Evolutionary conservation across 2,113 vertebrate genomes (phyloP).

Genomic region (Bubo bubo): DNA sequence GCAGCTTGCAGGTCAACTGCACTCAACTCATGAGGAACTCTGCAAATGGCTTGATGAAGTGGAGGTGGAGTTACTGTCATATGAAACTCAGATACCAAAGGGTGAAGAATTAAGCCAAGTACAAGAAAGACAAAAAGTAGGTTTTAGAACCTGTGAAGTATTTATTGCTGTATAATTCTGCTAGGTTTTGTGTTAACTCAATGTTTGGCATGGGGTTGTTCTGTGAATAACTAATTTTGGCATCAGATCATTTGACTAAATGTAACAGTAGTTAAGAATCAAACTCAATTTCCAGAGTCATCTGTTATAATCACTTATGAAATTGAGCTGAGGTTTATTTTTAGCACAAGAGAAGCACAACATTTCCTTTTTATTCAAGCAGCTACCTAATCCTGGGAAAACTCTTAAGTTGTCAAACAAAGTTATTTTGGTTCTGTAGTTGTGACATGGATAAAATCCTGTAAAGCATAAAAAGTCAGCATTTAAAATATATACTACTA

Average conservation of each 20-base stretch:
- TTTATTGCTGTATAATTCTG: neutral
- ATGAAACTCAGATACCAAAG: constrained; percentile 75
- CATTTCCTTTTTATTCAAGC: neutral
- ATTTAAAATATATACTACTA: neutral
- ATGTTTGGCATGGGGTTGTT: neutral
- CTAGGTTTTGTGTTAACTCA: neutral
- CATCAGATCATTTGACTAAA: neutral
- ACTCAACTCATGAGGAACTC: constrained; percentile 81
- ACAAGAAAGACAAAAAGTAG: constrained; percentile 88
- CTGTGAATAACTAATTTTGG: neutral
- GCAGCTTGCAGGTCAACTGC: constrained; percentile 82
- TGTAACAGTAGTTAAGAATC: constrained; percentile 1
- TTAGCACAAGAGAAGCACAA: neutral
- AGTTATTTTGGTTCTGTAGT: neutral
- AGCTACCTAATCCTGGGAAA: constrained; percentile 8
- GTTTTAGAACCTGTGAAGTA: neutral
- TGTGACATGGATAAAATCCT: neutral
- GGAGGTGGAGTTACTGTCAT: constrained; percentile 82
- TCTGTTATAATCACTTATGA: neutral
- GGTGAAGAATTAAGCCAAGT: constrained; percentile 81
- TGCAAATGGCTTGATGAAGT: constrained; percentile 85
- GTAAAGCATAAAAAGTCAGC: neutral
- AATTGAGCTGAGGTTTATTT: constrained; percentile 12
- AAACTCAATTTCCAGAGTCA: neutral
- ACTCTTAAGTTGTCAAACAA: neutral